Percentiles rank a stretch among this genome's conserved stretches.
Evolutionary conservation across 2,113 vertebrate genomes (phyloP).

Genomic region (Tenrec ecaudatus): DNA sequence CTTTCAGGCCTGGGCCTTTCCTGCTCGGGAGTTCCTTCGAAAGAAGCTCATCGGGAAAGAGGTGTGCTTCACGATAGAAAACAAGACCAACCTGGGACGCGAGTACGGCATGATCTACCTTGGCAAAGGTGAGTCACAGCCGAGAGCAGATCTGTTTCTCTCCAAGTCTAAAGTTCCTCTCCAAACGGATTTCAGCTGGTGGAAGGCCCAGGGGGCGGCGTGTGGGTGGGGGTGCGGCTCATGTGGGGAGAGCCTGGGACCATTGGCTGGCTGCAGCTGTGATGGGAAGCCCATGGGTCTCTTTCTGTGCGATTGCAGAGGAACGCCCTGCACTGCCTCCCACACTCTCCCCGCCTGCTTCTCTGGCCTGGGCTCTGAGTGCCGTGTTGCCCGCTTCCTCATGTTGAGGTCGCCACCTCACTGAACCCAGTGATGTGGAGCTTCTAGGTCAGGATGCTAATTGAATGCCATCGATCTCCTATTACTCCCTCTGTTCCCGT

Average conservation of each 20-base stretch:
- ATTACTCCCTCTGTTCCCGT: rapidly evolving
- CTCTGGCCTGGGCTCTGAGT: not conserved
- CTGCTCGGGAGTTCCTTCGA: constrained; percentile 96
- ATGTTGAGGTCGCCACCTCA: not conserved
- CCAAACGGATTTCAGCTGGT: not conserved
- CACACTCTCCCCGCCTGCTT: not conserved
- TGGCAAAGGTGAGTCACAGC: constrained; percentile 92
- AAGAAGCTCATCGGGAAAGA: constrained; percentile 99
- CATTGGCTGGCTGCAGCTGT: not conserved
- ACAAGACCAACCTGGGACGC: constrained; percentile 92
- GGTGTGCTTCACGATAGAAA: constrained; percentile 97
- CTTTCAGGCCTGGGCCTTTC: constrained; percentile 96
- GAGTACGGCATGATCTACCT: constrained; percentile 98
- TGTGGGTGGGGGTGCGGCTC: not conserved
- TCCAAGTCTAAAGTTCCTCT: not conserved
- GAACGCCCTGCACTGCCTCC: rapidly evolving
- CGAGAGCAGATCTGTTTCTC: not conserved
- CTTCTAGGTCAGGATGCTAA: not conserved
- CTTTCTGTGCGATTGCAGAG: not conserved
- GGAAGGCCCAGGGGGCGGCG: not conserved
- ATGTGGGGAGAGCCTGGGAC: not conserved
- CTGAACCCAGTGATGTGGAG: not conserved
- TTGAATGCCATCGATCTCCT: constrained; percentile 54
- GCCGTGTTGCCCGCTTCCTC: not conserved
- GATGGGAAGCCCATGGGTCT: not conserved